Conservation (phyloP, 92 coral and sea anemone species). For the Zoanthus gigantus region DNA sequence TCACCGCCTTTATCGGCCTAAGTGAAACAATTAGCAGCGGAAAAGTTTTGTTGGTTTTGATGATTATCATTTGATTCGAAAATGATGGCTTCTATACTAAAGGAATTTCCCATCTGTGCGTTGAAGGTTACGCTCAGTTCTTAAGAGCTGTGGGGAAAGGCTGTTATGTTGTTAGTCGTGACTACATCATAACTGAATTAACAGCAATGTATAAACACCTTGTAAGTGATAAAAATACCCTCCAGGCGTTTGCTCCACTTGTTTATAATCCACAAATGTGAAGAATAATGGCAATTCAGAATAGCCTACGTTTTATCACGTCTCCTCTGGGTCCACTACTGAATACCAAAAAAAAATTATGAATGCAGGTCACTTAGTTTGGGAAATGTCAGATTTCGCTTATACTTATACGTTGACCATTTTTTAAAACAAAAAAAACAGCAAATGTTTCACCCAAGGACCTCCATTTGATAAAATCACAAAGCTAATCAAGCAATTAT, state of each 20-base stretch:
- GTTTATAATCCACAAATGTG: neutral
- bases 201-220: neutral
- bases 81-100: constrained; percentile 21
- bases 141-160: neutral
- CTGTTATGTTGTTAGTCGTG: neutral
- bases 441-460: too few species aligned
- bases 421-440: too few species aligned
- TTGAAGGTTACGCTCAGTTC: constrained; percentile 6
- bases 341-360: too few species aligned
- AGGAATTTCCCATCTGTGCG: constrained; percentile 27
- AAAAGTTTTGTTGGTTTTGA: constrained; percentile 29
- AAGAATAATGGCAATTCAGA: neutral
- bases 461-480: too few species aligned
- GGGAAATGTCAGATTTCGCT: too few species aligned
- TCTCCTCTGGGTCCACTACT: neutral
- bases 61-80: constrained; percentile 38
- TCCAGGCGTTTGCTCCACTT: neutral
- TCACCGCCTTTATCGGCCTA: constrained; percentile 42
- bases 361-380: too few species aligned
- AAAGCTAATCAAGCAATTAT: too few species aligned
- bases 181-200: neutral
- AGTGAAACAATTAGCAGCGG: constrained; percentile 38
- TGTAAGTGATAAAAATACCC: neutral
- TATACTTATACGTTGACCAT: too few species aligned
- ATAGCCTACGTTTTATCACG: neutral